A percentile compares a stretch with the other conserved stretches of the same genome.
These are phyloP conservation scores for Cryptoprocta ferox DNA, from an alignment of 2,797 vertebrate species.

Conservation along the genomic window DNA sequence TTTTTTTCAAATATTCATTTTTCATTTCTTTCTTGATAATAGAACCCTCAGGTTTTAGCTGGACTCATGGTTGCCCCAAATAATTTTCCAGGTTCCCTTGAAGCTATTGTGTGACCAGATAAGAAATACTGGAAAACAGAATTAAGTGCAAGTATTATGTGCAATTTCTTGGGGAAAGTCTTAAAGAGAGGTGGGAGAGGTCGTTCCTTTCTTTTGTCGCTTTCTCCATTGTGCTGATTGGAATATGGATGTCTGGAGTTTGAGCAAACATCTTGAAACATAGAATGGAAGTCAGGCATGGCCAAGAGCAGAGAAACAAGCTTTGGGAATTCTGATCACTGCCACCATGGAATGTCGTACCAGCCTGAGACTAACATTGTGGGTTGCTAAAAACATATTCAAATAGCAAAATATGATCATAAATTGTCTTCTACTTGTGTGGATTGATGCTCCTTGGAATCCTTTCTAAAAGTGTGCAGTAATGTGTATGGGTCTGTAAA, in stretches of 20 bases:
- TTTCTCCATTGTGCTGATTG: neutral
- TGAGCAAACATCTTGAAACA: neutral
- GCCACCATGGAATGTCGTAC: neutral
- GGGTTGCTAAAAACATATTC: neutral
- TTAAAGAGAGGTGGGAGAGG: neutral
- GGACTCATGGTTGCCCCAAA: neutral
- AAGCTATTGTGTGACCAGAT: neutral
- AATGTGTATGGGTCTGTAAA: neutral
- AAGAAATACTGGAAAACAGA: neutral
- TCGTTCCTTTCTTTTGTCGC: neutral
- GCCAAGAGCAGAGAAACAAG: neutral
- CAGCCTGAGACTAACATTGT: neutral
- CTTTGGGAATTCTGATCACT: too few species aligned
- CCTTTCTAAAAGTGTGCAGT: neutral
- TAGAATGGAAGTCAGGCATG: neutral
- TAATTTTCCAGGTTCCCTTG: neutral
- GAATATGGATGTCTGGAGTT: neutral
- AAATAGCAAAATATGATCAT: neutral
- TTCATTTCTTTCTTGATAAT: neutral
- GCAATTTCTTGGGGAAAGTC: neutral
- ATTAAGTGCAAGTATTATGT: neutral
- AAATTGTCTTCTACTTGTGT: neutral
- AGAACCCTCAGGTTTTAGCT: neutral
- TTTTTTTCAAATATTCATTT: neutral
- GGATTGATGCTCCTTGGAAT: neutral